Percentiles rank a stretch among this genome's conserved stretches.
Evolutionary conservation across 2,888 invertebrate genomes (phyloP).

Genomic region (Brenthis hecate): DNA sequence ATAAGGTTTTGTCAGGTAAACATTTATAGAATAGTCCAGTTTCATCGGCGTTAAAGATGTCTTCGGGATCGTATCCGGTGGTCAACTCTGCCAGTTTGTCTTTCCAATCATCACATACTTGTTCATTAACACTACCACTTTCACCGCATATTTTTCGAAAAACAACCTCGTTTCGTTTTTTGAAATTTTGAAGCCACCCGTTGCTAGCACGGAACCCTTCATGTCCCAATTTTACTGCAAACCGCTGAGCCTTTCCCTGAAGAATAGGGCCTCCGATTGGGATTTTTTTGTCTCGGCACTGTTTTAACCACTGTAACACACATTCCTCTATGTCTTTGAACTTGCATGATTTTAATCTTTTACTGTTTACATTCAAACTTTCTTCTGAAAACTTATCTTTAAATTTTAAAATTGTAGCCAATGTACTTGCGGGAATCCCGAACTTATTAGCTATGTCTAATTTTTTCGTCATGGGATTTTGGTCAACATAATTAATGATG

Average conservation of each 20-base stretch:
- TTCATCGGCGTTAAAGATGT: conserved; percentile 35
- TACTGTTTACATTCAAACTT: conserved; percentile 29
- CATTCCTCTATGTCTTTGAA: conserved; percentile 39
- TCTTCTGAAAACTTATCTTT: conserved; percentile 32
- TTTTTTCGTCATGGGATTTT: conserved; percentile 20
- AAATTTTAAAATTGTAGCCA: conserved; percentile 32
- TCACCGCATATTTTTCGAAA: conserved; percentile 44
- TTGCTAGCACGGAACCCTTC: conserved; percentile 38
- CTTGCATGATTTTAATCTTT: conserved; percentile 21
- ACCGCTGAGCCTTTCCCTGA: conserved; percentile 34
- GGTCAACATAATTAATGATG: conserved; percentile 22
- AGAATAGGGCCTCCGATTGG: conserved; percentile 34
- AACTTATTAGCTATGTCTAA: conserved; percentile 18
- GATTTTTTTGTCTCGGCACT: conserved; percentile 34
- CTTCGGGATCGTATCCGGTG: conserved; percentile 26
- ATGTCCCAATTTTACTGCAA: conserved; percentile 32
- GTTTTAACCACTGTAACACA: conserved; percentile 8
- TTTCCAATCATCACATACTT: conserved; percentile 34
- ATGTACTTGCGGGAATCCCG: conserved; percentile 33
- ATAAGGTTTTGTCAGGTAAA: conserved; percentile 32
- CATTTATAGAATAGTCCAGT: conserved; percentile 27
- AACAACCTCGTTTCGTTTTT: conserved; percentile 40
- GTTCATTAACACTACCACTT: conserved; percentile 34
- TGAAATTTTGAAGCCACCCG: conserved; percentile 44
- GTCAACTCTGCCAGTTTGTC: conserved; percentile 25